Percentiles rank a stretch among this genome's conserved stretches.
These are phyloP conservation scores for Trachops cirrhosus DNA, from an alignment of 2,797 vertebrate genomes.

Conservation along the genomic window DNA sequence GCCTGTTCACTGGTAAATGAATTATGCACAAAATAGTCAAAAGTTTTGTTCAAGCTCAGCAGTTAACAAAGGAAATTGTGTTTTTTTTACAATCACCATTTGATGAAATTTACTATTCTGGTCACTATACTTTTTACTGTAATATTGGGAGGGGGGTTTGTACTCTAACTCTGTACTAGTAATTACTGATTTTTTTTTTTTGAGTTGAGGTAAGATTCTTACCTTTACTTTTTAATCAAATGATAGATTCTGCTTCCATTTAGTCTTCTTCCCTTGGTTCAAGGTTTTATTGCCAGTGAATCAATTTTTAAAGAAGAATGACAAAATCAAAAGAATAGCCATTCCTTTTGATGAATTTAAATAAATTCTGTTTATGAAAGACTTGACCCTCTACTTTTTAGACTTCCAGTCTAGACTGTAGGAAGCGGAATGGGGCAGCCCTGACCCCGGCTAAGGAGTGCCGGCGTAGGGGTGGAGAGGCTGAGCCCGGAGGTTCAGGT, in stretches of 20 bases:
- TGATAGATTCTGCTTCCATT: background rate
- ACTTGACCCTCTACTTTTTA: background rate
- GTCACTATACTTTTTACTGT: background rate
- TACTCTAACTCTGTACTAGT: background rate
- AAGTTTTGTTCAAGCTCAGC: background rate
- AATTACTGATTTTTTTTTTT: background rate
- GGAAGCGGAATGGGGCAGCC: background rate
- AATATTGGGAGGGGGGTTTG: background rate
- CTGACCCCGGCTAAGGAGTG: background rate
- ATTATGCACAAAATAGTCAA: background rate
- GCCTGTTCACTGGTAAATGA: background rate
- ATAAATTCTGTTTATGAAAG: background rate
- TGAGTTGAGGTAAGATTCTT: background rate
- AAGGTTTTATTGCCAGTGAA: background rate
- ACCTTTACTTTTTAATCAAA: background rate
- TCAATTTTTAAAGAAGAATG: background rate
- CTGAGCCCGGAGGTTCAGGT: fast-evolving
- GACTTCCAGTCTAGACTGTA: background rate
- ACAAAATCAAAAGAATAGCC: background rate
- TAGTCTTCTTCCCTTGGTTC: background rate
- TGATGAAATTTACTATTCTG: background rate
- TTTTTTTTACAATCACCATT: background rate
- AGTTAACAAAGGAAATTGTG: background rate
- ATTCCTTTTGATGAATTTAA: background rate
- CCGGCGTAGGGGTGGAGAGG: no score